Percentiles rank a stretch among this genome's conserved stretches.
Evolutionary conservation across 1,140 invertebrate genomes (phyloP).

Genomic region (Planococcus citri): DNA sequence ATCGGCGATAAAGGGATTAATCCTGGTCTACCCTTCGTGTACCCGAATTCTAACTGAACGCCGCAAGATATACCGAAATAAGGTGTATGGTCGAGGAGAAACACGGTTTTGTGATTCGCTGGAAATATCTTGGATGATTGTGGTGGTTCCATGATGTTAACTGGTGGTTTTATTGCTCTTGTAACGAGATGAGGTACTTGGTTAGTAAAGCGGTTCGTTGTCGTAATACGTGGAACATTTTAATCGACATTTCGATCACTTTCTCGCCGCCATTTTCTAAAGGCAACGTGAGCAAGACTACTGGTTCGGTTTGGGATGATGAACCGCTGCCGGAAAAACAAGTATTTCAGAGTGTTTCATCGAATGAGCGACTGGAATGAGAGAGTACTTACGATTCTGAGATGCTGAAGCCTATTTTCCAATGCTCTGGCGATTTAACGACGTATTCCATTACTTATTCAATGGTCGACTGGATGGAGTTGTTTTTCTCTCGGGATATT

Average conservation of each 20-base stretch:
- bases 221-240: not conserved
- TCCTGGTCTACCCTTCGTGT: conserved; percentile 55
- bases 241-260: not conserved
- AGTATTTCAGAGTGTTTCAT: too few relatives aligned
- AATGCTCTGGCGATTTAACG: not conserved
- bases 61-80: conserved; percentile 79
- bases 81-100: conserved; percentile 84
- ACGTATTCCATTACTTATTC: conserved; percentile 10
- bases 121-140: conserved; percentile 38
- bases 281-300: not conserved
- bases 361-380: not conserved
- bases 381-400: not conserved
- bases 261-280: not conserved
- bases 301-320: not conserved
- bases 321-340: not conserved
- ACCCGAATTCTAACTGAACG: conserved; percentile 76
- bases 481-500: too few relatives aligned
- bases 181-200: not conserved
- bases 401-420: not conserved
- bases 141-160: not conserved
- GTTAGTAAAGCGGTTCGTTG: not conserved
- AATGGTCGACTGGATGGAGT: too few relatives aligned
- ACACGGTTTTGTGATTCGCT: conserved; percentile 83
- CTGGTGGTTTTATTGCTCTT: not conserved
- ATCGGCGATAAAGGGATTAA: conserved; percentile 64